Conservation (phyloP, 2,797 vertebrate species). For the Urosaurus nigricauda region DNA sequence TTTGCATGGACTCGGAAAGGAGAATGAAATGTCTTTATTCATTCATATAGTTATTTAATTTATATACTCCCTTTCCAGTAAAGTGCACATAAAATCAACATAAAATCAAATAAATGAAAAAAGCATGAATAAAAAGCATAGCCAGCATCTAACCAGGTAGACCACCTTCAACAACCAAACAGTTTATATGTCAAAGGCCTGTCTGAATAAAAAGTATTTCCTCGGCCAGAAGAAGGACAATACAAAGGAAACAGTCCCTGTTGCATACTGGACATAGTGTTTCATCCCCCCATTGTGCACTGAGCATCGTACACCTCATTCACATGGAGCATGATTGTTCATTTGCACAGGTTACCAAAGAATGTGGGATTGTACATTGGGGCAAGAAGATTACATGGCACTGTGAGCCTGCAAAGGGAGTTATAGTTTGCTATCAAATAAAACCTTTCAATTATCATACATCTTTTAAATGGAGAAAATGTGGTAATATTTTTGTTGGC, state of each 20-base stretch:
- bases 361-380: not conserved
- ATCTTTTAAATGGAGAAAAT: not conserved
- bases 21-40: not conserved
- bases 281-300: not conserved
- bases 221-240: not conserved
- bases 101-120: not conserved
- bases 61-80: too few relatives aligned
- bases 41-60: too few relatives aligned
- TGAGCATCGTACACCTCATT: too few relatives aligned
- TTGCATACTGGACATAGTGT: not conserved
- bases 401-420: not conserved
- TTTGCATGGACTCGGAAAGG: not conserved
- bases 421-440: not conserved
- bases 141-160: not conserved
- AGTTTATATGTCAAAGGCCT: not conserved
- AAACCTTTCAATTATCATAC: not conserved
- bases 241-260: not conserved
- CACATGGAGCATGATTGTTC: not conserved
- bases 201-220: not conserved
- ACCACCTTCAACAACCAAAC: not conserved
- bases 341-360: not conserved
- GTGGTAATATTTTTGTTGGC: not conserved
- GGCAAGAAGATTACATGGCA: too few relatives aligned
- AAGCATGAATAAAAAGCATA: not conserved
- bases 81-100: not conserved